These are phyloP conservation scores for Amphilophus citrinellus DNA, from an alignment of 2,113 vertebrate species.

Conservation along the genomic window DNA sequence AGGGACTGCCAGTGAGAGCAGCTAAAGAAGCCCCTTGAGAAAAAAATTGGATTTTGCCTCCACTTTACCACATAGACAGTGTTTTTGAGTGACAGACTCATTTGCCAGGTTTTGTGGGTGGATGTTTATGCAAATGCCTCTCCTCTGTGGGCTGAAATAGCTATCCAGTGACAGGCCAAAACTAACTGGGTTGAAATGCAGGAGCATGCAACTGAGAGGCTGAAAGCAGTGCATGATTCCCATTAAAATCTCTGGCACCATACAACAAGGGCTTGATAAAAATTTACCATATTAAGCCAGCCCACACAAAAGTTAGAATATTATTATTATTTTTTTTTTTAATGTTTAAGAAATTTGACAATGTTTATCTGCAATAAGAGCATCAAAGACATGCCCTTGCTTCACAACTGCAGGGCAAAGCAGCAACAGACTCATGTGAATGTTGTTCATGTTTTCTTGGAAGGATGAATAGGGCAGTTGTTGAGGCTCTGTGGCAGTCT, in stretches of 20 bases:
- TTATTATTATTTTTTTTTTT: slow-evolving; percentile 6
- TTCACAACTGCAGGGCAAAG: slow-evolving; percentile 36
- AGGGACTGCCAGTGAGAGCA: slow-evolving; percentile 51
- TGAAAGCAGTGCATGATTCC: slow-evolving; percentile 63
- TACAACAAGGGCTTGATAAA: slow-evolving; percentile 40
- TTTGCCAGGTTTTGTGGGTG: slow-evolving; percentile 80
- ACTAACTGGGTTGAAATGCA: slow-evolving; percentile 73
- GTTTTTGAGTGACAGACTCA: slow-evolving; percentile 81
- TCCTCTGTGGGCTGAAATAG: slow-evolving; percentile 76
- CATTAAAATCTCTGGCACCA: slow-evolving; percentile 57
- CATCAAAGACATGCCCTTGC: slow-evolving; percentile 33
- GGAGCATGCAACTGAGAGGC: slow-evolving; percentile 57
- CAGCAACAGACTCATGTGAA: slow-evolving; percentile 36
- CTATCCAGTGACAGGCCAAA: slow-evolving; percentile 72
- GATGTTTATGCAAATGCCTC: slow-evolving; percentile 83
- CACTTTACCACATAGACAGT: slow-evolving; percentile 73
- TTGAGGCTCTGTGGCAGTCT: slow-evolving; percentile 27
- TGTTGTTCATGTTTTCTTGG: slow-evolving; percentile 44
- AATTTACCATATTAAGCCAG: slow-evolving; percentile 28
- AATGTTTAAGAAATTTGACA: slow-evolving; percentile 45
- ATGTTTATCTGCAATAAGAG: slow-evolving; percentile 47
- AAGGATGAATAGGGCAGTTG: slow-evolving; percentile 40
- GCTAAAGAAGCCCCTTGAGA: slow-evolving; percentile 57
- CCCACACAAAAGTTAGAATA: slow-evolving; percentile 55
- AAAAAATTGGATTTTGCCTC: slow-evolving; percentile 64